Conservation (phyloP, 2,113 vertebrate species). For the Eclectus roratus region DNA sequence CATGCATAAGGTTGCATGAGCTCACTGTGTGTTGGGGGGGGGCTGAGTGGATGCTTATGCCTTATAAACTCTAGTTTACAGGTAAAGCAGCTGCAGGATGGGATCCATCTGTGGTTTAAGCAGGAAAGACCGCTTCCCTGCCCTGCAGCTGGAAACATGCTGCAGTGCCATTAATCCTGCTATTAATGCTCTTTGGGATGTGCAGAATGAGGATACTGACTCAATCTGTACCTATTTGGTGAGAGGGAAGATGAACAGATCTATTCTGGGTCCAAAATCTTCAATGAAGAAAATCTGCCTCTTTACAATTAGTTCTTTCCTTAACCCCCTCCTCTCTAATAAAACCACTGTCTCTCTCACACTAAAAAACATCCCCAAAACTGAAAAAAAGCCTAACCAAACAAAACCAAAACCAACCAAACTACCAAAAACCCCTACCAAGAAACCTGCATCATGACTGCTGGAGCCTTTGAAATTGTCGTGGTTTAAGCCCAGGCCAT, state of each 20-base stretch:
- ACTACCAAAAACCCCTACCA: not conserved
- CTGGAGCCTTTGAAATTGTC: not conserved
- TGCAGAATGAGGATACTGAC: not conserved
- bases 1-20: not conserved
- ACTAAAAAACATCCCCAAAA: not conserved
- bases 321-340: not conserved
- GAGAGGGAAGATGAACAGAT: not conserved
- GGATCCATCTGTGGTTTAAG: not conserved
- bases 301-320: not conserved
- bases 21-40: not conserved
- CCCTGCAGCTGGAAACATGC: not conserved
- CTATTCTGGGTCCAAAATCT: not conserved
- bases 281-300: not conserved
- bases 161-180: not conserved
- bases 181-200: not conserved
- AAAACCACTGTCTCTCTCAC: not conserved
- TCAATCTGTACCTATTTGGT: not conserved
- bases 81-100: not conserved
- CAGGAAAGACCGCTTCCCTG: not conserved
- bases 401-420: not conserved
- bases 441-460: not conserved
- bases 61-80: not conserved
- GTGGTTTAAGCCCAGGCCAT: too few species aligned
- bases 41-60: rapidly evolving
- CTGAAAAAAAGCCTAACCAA: not conserved